Base-by-base conservation (phyloP, 2,113 vertebrate genomes). In the Crotophaga sulcirostris region DNA sequence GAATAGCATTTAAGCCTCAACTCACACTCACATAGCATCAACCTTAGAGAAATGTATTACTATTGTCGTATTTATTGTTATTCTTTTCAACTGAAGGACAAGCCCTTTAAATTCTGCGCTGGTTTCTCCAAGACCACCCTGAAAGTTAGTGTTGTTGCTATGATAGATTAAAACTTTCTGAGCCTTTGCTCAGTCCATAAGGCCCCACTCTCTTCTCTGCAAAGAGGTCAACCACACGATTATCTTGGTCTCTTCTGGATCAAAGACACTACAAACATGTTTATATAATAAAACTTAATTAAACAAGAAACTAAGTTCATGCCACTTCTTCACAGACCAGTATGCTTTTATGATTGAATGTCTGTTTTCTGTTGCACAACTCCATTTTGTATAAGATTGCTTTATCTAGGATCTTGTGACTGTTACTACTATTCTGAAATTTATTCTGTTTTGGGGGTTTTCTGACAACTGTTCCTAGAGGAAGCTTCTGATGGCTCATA, bases 61-160 rank as follows among this genome's bases (percentile, higher is more conserved):
- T 81, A 3, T 17, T 74, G 45, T 21, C 74, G 25, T 9, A 59
- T 70, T 40, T 49, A n/a, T n/a, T 70, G 23, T 52, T 62, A 33
- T 45, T 25, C 9, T 58, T 40, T 73, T 34, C 47, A 85, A 81
- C 42, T 70, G 33, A 80, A 77, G 86, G 54, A 60, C 0, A 14
- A 93, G 51, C 72, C 44, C 83, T 94, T 89, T 68, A 86, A 85
- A 73, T 78, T 64, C 89, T 75, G 45, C 42, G 42, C 63, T 82
- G 24, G 55, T 80, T 94, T 73, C 78, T 87, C 70, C 60, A 55
- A 73, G 94, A 87, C 88, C 94, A 95, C 80, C 88, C 88, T 85
- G 88, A 21, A 38, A 80, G 75, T 51, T 34, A 72, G n/a, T 33
- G 58, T 2, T 75, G 60, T 14, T 72, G 67, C 77, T 85, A 23